Evolutionary conservation across 2,888 invertebrate genomes (phyloP), one percentile per base, ranked within the genome.

Genomic region (Mimas tiliae): DNA sequence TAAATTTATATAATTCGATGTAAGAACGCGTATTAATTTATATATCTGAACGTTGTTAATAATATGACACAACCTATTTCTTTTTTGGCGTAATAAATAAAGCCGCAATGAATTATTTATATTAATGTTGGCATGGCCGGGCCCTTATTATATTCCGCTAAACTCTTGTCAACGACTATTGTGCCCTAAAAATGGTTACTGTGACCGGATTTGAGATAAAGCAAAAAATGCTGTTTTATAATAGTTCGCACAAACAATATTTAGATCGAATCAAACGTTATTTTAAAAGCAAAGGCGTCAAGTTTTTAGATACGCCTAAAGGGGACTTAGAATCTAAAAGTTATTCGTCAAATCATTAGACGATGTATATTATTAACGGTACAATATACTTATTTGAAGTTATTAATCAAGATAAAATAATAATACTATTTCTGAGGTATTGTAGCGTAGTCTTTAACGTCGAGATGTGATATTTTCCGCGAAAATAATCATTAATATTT

Each of bases 141-240:
- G 58, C 19, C 38, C 65, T 45, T 71, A 65, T 52, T 50, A 68
- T 68, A 69, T 65, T 64, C 69, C 65, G 50, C 68, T 67, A 66
- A 68, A 63, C 68, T 66, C 72, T 73, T 70, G 70, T 79, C 76
- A 74, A 68, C 69, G 76, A 82, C 82, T 78, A 87, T 90, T 90
- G 86, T 89, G 86, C 76, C 85, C 83, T 88, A 86, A 89, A 89
- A 90, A 86, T 89, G 85, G 84, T 69, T 76, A 71, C 80, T 77
- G 74, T 76, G 75, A 78, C 77, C 78, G 75, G 70, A 74, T 72
- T 33, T 52, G 34, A 62, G 66, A 64, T 47, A 66, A 74, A 73
- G 83, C 82, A 85, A 87, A 87, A 83, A 76, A 67, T 71, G 68
- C 48, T 16, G 70, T 76, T 77, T 75, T 73, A 72, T 70, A 73